These are phyloP conservation scores for Synergus itoensis DNA, from an alignment of 2,888 invertebrate species.

Conservation along the genomic window DNA sequence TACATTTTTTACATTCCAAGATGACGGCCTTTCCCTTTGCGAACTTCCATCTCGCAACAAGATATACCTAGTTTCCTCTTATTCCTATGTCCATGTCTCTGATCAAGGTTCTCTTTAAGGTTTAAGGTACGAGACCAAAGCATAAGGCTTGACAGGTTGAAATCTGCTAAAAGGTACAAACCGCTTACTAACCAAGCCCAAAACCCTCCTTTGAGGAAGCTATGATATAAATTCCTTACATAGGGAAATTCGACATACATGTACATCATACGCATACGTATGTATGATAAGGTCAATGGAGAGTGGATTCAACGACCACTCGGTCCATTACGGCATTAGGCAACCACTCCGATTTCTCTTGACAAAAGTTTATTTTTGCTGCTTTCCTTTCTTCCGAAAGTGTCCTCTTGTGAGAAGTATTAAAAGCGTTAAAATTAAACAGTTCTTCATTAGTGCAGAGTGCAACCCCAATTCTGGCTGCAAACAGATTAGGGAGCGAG, in stretches of 20 bases:
- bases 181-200: constrained; percentile 41
- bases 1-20: too few relatives aligned
- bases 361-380: background rate
- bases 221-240: constrained; percentile 24
- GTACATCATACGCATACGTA: too few relatives aligned
- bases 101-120: background rate
- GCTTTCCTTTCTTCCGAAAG: background rate
- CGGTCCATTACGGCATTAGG: background rate
- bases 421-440: constrained; percentile 58
- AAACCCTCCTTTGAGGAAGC: constrained; percentile 20
- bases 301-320: background rate
- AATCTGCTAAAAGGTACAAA: constrained; percentile 42
- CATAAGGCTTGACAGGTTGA: constrained; percentile 28
- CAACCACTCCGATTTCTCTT: background rate
- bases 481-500: constrained; percentile 63
- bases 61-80: background rate
- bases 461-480: constrained; percentile 60
- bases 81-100: background rate
- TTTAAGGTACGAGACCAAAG: background rate
- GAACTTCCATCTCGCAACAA: too few relatives aligned
- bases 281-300: background rate
- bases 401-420: background rate
- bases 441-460: constrained; percentile 62
- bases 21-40: too few relatives aligned
- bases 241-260: background rate